Evolutionary conservation across 2,797 vertebrate species (phyloP), one percentile per base, ranked within the genome.

Genomic region (Acanthurus lineatus): DNA sequence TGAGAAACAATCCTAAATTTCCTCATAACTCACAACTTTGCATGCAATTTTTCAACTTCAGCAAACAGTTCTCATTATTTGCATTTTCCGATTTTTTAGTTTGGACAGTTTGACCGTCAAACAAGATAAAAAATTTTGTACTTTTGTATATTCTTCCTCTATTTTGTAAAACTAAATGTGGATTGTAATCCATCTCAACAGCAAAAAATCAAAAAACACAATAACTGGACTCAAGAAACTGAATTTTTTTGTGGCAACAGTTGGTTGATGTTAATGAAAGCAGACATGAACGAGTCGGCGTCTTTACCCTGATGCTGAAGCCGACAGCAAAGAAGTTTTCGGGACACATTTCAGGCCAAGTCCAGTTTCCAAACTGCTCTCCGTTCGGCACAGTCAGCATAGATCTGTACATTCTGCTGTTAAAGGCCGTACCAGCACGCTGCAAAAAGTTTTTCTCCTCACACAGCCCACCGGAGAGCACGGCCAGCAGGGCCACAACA

Each of bases 241-340:
- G 28, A 32, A 32, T 32, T 32, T 32, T 32, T 32, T 32, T 32
- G 28, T 4, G 4, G 28, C 28, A 32, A 32, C 28, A 32, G 28
- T 32, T 32, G 28, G 28, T 32, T 4, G 28, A 5, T 32, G 28
- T 32, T 32, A 32, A 32, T 32, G 28, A 32, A 32, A 32, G 2
- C 28, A 32, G 28, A 32, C 28, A 32, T 32, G 28, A 32, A 32
- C 28, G 28, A 3, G 2, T 32, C 28, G 4, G 28, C 4, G 28
- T 32, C 6, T 48, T 93, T 92, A 95, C 91, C 90, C 94, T 92
- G 78, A 92, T 1, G 28, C 92, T 94, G 91, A 95, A 95, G 75
- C 93, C 92, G 32, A 87, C 89, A 14, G 92, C 90, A 32, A 89
- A 95, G 86, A 93, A 94, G 1, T 65, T 17, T 0, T 94, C 90